Percentiles rank a stretch among this genome's conserved stretches.
These are phyloP conservation scores for Andrena cerasifolii DNA, from an alignment of 1,140 invertebrate species.

Conservation along the genomic window DNA sequence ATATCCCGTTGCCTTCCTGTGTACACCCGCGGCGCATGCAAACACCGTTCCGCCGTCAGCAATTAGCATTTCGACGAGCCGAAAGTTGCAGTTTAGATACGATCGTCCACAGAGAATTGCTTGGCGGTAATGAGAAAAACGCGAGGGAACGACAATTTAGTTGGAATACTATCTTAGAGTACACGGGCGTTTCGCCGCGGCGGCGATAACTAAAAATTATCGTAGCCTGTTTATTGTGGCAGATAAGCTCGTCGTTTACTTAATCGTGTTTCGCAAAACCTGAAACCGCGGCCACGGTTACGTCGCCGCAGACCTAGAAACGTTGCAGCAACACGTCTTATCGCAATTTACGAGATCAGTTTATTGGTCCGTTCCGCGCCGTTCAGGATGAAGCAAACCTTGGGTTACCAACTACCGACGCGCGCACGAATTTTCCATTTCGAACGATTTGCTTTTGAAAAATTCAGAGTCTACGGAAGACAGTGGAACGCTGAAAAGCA, in stretches of 20 bases:
- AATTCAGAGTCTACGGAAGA: too few species aligned
- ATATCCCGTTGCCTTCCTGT: slow-evolving; percentile 67
- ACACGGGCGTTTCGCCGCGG: slow-evolving; percentile 7
- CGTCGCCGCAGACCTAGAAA: neutral
- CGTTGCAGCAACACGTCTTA: neutral
- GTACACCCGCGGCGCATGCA: slow-evolving; percentile 37
- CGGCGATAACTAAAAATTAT: slow-evolving; percentile 46
- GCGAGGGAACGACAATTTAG: slow-evolving; percentile 18
- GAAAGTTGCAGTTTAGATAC: neutral
- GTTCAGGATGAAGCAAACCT: too few species aligned
- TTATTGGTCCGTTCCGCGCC: neutral
- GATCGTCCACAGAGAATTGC: neutral
- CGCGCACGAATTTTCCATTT: too few species aligned
- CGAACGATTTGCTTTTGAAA: too few species aligned
- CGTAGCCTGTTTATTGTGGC: slow-evolving; percentile 32
- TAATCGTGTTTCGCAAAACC: slow-evolving; percentile 37
- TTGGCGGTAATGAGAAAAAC: slow-evolving; percentile 21
- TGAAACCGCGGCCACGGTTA: neutral
- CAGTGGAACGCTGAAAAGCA: too few species aligned
- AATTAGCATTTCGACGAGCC: neutral
- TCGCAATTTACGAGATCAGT: slow-evolving; percentile 36
- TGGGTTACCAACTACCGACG: too few species aligned
- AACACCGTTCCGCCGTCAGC: slow-evolving; percentile 34
- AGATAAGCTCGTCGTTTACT: slow-evolving; percentile 41
- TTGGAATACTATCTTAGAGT: slow-evolving; percentile 15